Base-by-base conservation (phyloP, 1,140 invertebrate species). In the Stegodyphus mimosarum region DNA sequence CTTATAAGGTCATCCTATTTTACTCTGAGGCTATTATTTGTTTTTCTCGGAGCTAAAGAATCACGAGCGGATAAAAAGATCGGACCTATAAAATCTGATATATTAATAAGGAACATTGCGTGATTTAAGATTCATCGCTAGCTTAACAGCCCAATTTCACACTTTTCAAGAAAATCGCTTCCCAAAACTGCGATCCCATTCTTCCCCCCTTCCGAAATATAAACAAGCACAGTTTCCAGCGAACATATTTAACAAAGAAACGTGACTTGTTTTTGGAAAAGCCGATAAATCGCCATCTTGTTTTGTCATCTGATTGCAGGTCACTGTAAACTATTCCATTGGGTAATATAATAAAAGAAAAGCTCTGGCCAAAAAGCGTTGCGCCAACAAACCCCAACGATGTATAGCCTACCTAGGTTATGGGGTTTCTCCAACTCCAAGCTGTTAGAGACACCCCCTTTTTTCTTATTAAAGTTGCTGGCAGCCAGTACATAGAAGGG, bases 291-390 rank as follows among this genome's bases (percentile, higher is more conserved):
- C 78, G 78, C 78, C 78, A 80, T 80, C 78, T 80, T 80, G 78
- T 80, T 80, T 80, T 80, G 78, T 80, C 78, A 72, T 80, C 78
- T 71, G 67, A 80, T 80, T 71, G 78, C 78, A 63, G 78, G 78
- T 80, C 78, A 80, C 69, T 72, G 78, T 70, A 80, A 80, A 80
- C 78, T 71, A 72, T 71, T 80, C 78, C 78, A 80, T 80, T 80
- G 78, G 78, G 78, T 80, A 71, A 80, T 80, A 80, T 80, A 80
- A 80, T 80, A 72, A 80, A 80, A 80, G 66, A 80, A 72, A 80
- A 63, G 53, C 69, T 53, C 69, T 72, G 72, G 67, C 67, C 53
- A 13, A 55, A 67, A 60, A 55, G 67, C 11, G 15, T 80, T 72
- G 48, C 55, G 55, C 53, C 78, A 72, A 71, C 67, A 80, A 71